phyloP scores from a whole-genome alignment of 1,140 invertebrate genomes.

The Drosophila serrata region DNA sequence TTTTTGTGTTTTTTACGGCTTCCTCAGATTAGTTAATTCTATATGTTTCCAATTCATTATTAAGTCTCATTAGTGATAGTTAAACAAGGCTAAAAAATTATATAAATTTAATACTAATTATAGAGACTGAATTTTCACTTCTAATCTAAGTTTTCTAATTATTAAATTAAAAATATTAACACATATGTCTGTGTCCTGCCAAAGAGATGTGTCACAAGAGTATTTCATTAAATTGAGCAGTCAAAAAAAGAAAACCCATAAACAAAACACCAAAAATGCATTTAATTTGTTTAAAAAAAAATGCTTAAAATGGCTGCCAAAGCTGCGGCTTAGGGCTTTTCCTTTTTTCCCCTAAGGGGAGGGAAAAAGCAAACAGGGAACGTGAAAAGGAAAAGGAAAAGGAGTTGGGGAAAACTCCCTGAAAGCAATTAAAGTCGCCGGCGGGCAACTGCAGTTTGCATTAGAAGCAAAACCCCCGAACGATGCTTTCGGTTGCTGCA shows the following conservation, averaged over 20 bases:
- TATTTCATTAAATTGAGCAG: conserved; percentile 9
- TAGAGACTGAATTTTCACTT: too few relatives aligned
- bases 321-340: conserved; percentile 23
- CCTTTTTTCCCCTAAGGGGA: not conserved
- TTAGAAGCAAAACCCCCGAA: conserved; percentile 50
- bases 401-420: conserved; percentile 13
- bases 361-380: too few relatives aligned
- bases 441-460: conserved; percentile 53
- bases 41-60: too few relatives aligned
- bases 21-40: not conserved
- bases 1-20: not conserved
- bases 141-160: too few relatives aligned
- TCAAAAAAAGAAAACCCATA: not conserved
- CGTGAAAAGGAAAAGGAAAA: too few relatives aligned
- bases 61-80: not conserved
- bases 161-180: not conserved
- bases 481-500: conserved; percentile 55
- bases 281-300: conserved; percentile 52
- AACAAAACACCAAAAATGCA: conserved; percentile 47
- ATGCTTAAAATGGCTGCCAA: conserved; percentile 37
- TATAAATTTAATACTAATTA: too few relatives aligned
- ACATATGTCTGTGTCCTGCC: not conserved
- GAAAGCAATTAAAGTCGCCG: conserved; percentile 54
- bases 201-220: not conserved
- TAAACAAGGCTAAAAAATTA: not conserved